Conservation (phyloP, 2,797 vertebrate genomes). For the Trachops cirrhosus region DNA sequence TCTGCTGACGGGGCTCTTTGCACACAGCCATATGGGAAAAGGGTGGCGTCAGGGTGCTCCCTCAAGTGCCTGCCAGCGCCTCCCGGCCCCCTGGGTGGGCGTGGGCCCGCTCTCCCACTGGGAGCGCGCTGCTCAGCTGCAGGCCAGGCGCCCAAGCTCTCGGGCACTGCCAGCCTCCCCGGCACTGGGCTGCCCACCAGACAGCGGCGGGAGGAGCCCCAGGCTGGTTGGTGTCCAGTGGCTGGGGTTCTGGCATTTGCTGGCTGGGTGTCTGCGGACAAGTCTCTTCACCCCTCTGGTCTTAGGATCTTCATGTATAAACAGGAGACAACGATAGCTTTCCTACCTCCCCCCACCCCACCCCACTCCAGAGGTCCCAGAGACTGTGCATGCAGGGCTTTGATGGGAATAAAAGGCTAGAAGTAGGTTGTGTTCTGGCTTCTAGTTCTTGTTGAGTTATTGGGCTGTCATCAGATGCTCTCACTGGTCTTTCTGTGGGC, state of each 20-base stretch:
- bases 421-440: neutral
- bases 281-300: neutral
- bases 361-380: neutral
- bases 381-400: neutral
- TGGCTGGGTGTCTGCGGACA: neutral
- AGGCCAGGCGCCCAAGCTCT: neutral
- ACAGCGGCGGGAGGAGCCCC: neutral
- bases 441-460: neutral
- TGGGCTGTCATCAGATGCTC: neutral
- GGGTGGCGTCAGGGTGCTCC: neutral
- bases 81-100: neutral
- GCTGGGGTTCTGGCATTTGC: neutral
- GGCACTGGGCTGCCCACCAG: neutral
- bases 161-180: neutral
- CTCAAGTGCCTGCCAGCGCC: neutral
- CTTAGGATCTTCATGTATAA: neutral
- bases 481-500: neutral
- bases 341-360: too few species aligned
- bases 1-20: slow-evolving; percentile 32
- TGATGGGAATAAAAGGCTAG: neutral
- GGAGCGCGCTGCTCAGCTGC: neutral
- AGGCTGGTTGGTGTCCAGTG: neutral
- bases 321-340: neutral
- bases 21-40: slow-evolving; percentile 39
- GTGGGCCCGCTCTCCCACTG: neutral